Base-by-base conservation (phyloP, 1,140 invertebrate species). In the Myzus persicae region DNA sequence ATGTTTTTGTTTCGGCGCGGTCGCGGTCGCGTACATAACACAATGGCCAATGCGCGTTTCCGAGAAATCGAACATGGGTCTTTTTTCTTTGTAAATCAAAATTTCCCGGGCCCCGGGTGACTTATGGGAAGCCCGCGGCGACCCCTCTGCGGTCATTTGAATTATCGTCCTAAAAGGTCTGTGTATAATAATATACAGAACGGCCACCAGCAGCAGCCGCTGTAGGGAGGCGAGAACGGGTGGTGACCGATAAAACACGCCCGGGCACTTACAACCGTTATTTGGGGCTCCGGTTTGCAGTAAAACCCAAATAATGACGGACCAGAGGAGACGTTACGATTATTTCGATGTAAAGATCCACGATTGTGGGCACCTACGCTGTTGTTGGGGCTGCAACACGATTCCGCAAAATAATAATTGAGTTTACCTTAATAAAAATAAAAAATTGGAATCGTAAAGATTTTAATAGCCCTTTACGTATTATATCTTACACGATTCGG, bases 111-210 rank as follows among this genome's bases (percentile, higher is more conserved):
- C 1, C 22, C 87, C n/a, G 88, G 20, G 88, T 89, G 88, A 89
- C 88, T 89, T 89, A 89, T 54, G 46, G 46, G 38, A 38, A 89
- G 38, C 48, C 36, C 24, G 22, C 0, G 4, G 88, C 48, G 48
- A 89, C 48, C 88, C 88, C 88, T 40, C 18, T 89, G 48, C 88
- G 88, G 88, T 89, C 88, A 54, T 89, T 54, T 89, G 88, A 89
- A 89, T 89, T 89, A 54, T 89, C 14, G 88, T 54, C 48, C 36
- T 26, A 40, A 89, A 54, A 54, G 46, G 88, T 89, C 88, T 26
- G 4, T 8, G 14, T n/a, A 18, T n/a, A n/a, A 76, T 76, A 76
- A 76, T n/a, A n/a, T n/a, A 76, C n/a, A 76, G 11, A 11, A 0
- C 59, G 31, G 59, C 54, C 54, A 14, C 7, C 31, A n/a, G 31